Evolutionary conservation across 2,797 vertebrate species (phyloP).

Genomic region (Sebastes taczanowskii): DNA sequence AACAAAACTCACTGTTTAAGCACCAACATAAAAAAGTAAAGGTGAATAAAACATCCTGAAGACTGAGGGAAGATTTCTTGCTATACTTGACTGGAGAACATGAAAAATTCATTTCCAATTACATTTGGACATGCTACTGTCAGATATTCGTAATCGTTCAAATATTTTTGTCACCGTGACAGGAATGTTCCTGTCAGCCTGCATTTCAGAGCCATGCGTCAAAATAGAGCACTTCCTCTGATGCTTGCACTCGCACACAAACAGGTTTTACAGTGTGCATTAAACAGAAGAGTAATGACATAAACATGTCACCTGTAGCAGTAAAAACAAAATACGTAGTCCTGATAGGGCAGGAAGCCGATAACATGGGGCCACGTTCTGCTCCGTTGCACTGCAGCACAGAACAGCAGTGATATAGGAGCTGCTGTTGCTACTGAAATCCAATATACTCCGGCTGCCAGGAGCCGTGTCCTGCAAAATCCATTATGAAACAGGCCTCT

Average conservation of each 20-base stretch:
- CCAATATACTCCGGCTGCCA: conserved; percentile 40
- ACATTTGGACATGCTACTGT: background rate
- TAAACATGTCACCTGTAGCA: conserved; percentile 6
- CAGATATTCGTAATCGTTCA: conserved; percentile 1
- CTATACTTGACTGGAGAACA: background rate
- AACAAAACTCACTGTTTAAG: background rate
- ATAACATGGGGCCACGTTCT: background rate
- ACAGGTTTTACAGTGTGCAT: background rate
- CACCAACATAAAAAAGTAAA: background rate
- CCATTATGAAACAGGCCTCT: conserved; percentile 49
- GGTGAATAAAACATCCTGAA: background rate
- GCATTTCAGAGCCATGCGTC: conserved; percentile 7
- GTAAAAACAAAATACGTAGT: background rate
- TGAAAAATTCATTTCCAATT: conserved; percentile 26
- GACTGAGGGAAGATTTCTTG: background rate
- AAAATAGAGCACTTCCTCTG: background rate
- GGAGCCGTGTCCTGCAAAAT: conserved; percentile 38
- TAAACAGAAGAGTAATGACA: background rate
- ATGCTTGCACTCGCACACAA: background rate
- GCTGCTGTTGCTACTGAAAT: conserved; percentile 50
- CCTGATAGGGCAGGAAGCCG: background rate
- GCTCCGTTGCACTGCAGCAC: conserved; percentile 8
- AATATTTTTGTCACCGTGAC: background rate
- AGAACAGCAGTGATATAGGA: conserved; percentile 13
- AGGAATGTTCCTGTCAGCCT: background rate